These are phyloP conservation scores for Smittia aterrima DNA, from an alignment of 2,888 invertebrate species.

Conservation along the genomic window DNA sequence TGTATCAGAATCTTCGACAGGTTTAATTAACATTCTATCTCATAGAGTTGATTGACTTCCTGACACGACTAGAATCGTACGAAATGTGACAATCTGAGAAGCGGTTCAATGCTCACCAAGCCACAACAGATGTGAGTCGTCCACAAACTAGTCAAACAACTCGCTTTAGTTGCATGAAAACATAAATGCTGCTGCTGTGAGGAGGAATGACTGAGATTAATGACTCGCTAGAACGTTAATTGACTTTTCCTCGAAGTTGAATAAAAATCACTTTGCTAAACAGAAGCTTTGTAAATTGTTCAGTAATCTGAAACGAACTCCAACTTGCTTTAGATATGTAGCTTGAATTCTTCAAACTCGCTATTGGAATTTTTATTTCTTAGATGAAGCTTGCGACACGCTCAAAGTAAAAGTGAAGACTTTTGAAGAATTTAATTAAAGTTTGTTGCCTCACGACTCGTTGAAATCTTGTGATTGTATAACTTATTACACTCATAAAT, in stretches of 20 bases:
- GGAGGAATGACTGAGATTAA: conserved; percentile 13
- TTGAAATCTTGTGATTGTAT: background rate
- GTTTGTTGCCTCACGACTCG: background rate
- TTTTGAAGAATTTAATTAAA: background rate
- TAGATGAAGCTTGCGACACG: too few relatives aligned
- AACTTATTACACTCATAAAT: background rate
- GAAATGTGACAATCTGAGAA: background rate
- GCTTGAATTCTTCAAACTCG: too few relatives aligned
- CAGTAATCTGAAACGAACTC: too few relatives aligned
- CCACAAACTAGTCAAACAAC: background rate
- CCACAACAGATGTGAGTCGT: background rate
- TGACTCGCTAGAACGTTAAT: conserved; percentile 11
- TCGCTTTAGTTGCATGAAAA: conserved; percentile 24
- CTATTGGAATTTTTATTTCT: too few relatives aligned
- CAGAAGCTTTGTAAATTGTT: too few relatives aligned
- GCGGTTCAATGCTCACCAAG: background rate
- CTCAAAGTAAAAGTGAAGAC: too few relatives aligned
- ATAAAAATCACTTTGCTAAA: too few relatives aligned
- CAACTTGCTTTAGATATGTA: too few relatives aligned
- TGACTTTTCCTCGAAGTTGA: background rate
- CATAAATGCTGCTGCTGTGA: background rate
- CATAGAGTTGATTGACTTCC: background rate
- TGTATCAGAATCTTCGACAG: too few relatives aligned
- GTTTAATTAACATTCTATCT: background rate
- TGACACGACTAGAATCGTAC: background rate